Evolutionary conservation across 2,113 vertebrate species (phyloP), one percentile per base, ranked within the genome.

Genomic region (Trematocara stigmaticum): DNA sequence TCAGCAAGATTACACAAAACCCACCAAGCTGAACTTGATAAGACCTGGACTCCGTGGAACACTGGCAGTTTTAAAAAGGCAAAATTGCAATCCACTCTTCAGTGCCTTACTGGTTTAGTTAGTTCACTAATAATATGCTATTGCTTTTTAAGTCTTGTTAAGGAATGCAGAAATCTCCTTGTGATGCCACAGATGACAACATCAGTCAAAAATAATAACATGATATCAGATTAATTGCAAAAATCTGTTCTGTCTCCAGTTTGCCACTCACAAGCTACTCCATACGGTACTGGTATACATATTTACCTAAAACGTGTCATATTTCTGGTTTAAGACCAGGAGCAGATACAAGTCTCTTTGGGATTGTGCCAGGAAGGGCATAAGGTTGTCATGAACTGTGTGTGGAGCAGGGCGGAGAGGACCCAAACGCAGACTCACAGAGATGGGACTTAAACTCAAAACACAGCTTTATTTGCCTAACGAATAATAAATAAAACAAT

Each of bases 271-370:
- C 0, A 40, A 0, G 61, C n/a, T 13, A 20, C 61, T 66, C 35
- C 18, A 20, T 20, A 13, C 0, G 0, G 11, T 5, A 20, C 0
- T 13, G 61, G 61, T 23, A 23, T 0, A 66, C n/a, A n/a, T n/a
- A 35, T 66, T 66, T 20, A 66, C 0, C n/a, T 20, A 66, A 66
- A 20, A 66, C 0, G 6, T 66, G 61, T 20, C 40, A 40, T 40
- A 0, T 20, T 66, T 35, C 61, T 66, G 35, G 35, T 20, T 40
- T 66, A 11, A 40, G 1, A 66, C 4, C 35, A 20, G 35, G 61
- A 0, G 6, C 18, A 40, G 35, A 66, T 5, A 40, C 18, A 18
- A 49, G 6, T 31, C 31, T 31, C 31, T 31, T 49, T 18, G 47
- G 15, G 47, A 49, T 49, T 49, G 15, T 18, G 15, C 47, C 15